phyloP scores from a whole-genome alignment of 1,140 invertebrate genomes.

The Diorhabda elongata region DNA sequence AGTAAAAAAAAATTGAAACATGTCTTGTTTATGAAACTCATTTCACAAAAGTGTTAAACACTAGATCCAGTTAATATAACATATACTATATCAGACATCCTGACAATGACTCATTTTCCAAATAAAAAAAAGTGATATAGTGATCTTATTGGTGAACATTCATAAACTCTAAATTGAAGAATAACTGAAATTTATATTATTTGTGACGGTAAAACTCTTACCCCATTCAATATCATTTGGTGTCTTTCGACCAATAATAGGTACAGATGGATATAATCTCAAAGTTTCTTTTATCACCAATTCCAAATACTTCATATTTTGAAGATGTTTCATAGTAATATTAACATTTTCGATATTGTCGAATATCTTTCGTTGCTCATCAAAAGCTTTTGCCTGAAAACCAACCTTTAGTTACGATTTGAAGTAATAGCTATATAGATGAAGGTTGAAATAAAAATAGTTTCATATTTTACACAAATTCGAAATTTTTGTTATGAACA shows the following conservation, averaged over 20 bases:
- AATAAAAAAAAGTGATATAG: not conserved
- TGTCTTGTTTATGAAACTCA: no score
- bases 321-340: slow-evolving; percentile 55
- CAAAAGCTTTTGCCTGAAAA: slow-evolving; percentile 45
- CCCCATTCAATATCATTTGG: slow-evolving; percentile 11
- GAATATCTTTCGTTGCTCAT: slow-evolving; percentile 60
- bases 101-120: not conserved
- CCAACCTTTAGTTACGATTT: not conserved
- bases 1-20: no score
- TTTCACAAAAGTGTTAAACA: no score
- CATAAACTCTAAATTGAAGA: no score
- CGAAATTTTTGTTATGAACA: no score
- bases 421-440: no score
- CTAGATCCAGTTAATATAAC: no score
- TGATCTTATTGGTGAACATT: no score
- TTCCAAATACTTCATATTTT: slow-evolving; percentile 59
- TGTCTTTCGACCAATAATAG: slow-evolving; percentile 53
- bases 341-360: slow-evolving; percentile 48
- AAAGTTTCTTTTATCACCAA: slow-evolving; percentile 39
- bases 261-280: slow-evolving; percentile 32
- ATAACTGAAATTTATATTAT: no score
- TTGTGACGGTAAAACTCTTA: not conserved
- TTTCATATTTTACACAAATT: no score
- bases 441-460: no score
- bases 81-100: no score